These are phyloP conservation scores for Oopsacas minuta DNA, from an alignment of 37 sponge, comb jelly and placozoan species.

Conservation along the genomic window DNA sequence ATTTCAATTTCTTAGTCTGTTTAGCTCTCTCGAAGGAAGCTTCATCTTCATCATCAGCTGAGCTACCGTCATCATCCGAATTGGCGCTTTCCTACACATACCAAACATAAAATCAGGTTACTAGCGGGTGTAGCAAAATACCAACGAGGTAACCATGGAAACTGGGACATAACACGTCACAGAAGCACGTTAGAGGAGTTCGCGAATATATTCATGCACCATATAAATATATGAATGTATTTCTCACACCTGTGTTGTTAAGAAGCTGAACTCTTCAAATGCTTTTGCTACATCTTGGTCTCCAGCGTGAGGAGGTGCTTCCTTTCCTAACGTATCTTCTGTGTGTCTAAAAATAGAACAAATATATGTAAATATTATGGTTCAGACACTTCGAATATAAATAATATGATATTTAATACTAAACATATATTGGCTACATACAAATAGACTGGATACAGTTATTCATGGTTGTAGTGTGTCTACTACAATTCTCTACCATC, in stretches of 20 bases:
- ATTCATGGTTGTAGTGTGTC: neutral
- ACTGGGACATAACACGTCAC: no score
- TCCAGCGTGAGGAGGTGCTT: neutral
- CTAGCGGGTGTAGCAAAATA: no score
- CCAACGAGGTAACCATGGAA: no score
- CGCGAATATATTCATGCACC: no score
- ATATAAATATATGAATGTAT: no score
- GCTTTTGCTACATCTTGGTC: slow-evolving; percentile 11
- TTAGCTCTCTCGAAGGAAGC: neutral
- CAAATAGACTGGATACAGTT: neutral
- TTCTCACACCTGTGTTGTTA: neutral
- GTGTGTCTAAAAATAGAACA: slow-evolving; percentile 7
- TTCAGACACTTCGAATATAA: no score
- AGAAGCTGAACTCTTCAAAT: slow-evolving; percentile 7
- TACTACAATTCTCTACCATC: neutral
- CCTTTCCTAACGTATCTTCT: neutral
- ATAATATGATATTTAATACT: no score
- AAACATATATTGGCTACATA: neutral
- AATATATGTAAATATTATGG: no score
- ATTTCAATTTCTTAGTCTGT: neutral
- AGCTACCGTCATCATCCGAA: slow-evolving; percentile 10
- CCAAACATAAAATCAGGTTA: no score
- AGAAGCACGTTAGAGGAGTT: no score
- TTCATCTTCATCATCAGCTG: slow-evolving; percentile 11
- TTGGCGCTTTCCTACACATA: neutral